Evolutionary conservation across 2,888 invertebrate genomes (phyloP), one percentile per base, ranked within the genome.

Genomic region (Kuschelorhynchus macadamiae): DNA sequence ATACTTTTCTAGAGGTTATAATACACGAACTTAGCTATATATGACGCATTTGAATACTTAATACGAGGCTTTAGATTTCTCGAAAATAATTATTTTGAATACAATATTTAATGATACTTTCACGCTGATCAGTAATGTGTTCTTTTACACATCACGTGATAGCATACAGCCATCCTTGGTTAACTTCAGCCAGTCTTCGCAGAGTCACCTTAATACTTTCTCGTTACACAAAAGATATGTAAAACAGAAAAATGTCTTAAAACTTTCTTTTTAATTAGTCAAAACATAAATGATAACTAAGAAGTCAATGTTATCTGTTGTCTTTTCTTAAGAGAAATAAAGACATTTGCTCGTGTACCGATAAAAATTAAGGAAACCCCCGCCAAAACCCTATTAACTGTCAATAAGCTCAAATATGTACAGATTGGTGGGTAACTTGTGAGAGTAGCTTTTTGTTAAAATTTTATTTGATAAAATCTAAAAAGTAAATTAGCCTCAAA

Each of bases 121-220:
- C 57, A 46, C 57, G 46, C 57, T 16, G 36, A 49, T 60, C 47
- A 49, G 36, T 16, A 25, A 20, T 16, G 49, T 25, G 41, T 39
- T 9, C 36, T 32, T 17, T 11, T 11, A 39, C 60, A 49, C 49
- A 21, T 20, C 49, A 60, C 49, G 60, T 60, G 60, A 49, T 36
- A 30, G 60, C 49, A 49, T 36, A 61, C 61, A 61, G 61, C 61
- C 61, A 61, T 52, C 33, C 20, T 25, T 52, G 61, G 52, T 61
- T 42, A 61, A 52, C 61, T 52, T 39, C 41, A 52, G 25, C 36
- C 21, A 60, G 33, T 49, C 11, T 39, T 60, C 41, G 60, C 47
- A 41, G 11, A 49, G 47, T 4, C 17, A 21, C 16, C 14, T 49
- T 49, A 49, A 11, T 55, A 17, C 7, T 39, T 1, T 41, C 11